Base-by-base conservation (phyloP, 2,113 vertebrate genomes). In the Scophthalmus maximus region DNA sequence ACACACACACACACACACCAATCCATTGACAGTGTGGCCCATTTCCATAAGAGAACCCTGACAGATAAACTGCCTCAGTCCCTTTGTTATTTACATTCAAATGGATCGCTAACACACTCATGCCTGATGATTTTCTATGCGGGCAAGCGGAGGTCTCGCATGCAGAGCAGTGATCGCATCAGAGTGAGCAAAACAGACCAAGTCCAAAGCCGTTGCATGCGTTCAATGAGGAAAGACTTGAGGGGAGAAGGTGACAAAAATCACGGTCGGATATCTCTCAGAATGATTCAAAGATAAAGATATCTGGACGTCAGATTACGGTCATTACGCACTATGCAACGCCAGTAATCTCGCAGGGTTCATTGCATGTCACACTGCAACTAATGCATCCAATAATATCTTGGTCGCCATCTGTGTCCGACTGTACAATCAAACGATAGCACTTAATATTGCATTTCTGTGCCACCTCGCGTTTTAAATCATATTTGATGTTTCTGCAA, bases 11-110 rank as follows among this genome's bases (percentile, higher is more conserved):
- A 30, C 14, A 23, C 2, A 12, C 20, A 29, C 23, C 32, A 22
- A 36, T 36, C 66, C 20, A 68, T 32, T 57, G 53, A 51, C 60
- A 40, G 29, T 30, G 67, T 50, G 27, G 55, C n/a, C 32, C 47
- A 36, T 40, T 57, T 80, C 42, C 29, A 56, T 58, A 12, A 15
- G 30, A 18, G 50, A 46, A 36, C 1, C 18, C 55, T 14, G 50
- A 49, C 69, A n/a, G 29, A 65, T 42, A 46, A 8, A 34, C 15
- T 29, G 61, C 38, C 69, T 30, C 49, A 25, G 55, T 50, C 30
- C 9, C 32, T 73, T 46, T 51, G 57, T 69, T 51, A 22, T 59
- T 74, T 62, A 25, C 56, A 27, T 23, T 66, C 23, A 69, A 18
- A 2, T 49, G 56, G 26, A 27, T 52, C 30, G 53, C 32, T 18